Evolutionary conservation across 2,113 vertebrate genomes (phyloP).

Genomic region (Lathamus discolor): DNA sequence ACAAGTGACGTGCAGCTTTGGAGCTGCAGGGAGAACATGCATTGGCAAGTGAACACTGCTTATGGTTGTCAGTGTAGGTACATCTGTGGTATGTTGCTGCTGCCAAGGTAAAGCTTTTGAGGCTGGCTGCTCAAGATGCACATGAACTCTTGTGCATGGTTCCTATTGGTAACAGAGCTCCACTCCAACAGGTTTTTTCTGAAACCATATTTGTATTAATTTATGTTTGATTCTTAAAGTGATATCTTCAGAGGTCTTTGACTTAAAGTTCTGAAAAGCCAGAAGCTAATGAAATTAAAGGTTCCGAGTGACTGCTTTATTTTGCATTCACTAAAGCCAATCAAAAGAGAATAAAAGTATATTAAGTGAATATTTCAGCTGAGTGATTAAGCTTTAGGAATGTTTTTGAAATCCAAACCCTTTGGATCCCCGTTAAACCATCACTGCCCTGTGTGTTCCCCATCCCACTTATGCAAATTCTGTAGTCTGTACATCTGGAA

Average conservation of each 20-base stretch:
- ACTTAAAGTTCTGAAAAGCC: background rate
- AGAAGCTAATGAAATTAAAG: background rate
- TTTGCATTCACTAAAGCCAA: background rate
- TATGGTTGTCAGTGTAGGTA: background rate
- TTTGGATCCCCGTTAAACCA: background rate
- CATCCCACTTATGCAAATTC: background rate
- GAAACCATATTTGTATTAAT: background rate
- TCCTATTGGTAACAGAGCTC: background rate
- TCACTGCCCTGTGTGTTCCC: accelerated
- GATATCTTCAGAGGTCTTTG: background rate
- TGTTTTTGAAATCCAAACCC: background rate
- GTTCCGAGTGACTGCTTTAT: background rate
- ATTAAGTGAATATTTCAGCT: background rate
- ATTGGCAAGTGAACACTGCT: background rate
- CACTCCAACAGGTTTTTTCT: background rate
- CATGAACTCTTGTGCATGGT: background rate
- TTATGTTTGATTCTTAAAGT: background rate
- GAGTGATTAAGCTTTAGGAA: constrained; percentile 18
- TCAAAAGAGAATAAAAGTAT: background rate
- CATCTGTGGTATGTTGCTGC: background rate
- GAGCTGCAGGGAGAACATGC: background rate
- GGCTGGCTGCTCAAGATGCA: background rate
- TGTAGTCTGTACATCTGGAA: background rate
- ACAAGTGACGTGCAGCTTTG: background rate
- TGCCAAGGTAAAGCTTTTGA: background rate